These are phyloP conservation scores for Hylyphantes graminicola DNA, from an alignment of 1,140 invertebrate genomes.

Conservation along the genomic window DNA sequence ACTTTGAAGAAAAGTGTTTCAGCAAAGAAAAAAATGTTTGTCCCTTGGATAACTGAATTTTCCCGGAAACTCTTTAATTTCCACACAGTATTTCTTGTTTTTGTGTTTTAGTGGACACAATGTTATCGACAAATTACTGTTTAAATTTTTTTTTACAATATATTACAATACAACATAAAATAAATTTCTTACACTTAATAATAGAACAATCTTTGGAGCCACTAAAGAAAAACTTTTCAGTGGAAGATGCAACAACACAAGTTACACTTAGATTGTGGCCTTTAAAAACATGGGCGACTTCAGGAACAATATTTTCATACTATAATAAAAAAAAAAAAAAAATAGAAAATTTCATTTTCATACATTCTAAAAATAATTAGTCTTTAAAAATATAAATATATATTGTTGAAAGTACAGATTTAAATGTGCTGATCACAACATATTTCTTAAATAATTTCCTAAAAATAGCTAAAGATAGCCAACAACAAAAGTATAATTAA, in stretches of 20 bases:
- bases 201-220: slow-evolving; percentile 89
- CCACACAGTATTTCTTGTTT: background rate
- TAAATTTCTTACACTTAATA: slow-evolving; percentile 80
- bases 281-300: slow-evolving; percentile 57
- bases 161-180: background rate
- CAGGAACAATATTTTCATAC: slow-evolving; percentile 29
- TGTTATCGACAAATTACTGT: background rate
- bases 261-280: slow-evolving; percentile 82
- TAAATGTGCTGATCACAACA: background rate
- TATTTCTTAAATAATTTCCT: background rate
- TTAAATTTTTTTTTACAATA: background rate
- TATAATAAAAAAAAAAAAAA: slow-evolving; percentile 15
- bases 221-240: slow-evolving; percentile 81
- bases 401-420: background rate
- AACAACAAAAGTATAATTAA: background rate
- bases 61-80: background rate
- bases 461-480: background rate
- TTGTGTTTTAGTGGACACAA: background rate
- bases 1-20: too few species aligned
- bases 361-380: slow-evolving; percentile 37
- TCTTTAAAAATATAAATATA: background rate
- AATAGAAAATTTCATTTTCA: background rate
- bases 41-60: background rate
- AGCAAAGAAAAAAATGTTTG: slow-evolving; percentile 11
- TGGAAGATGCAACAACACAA: slow-evolving; percentile 81